Conservation (phyloP, 2,888 invertebrate genomes). For the Dryadula phaetusa region DNA sequence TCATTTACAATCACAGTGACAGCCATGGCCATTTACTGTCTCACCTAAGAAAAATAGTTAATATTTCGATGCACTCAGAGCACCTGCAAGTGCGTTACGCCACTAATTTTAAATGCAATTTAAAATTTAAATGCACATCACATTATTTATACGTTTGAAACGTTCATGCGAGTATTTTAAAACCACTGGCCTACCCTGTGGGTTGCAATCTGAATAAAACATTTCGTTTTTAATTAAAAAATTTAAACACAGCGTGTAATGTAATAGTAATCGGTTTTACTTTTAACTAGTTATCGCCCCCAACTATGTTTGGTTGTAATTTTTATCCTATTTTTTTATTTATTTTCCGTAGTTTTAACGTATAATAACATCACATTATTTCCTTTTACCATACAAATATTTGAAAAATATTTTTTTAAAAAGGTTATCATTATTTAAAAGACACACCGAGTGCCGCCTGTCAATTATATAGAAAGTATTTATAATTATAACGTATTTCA, state of each 20-base stretch:
- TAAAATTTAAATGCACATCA: not conserved
- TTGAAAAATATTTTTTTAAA: no score
- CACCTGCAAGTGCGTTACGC: not conserved
- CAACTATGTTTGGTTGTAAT: not conserved
- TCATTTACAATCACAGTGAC: no score
- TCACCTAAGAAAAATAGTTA: no score
- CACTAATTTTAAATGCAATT: not conserved
- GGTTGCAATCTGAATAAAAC: slow-evolving; percentile 20
- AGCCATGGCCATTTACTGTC: no score
- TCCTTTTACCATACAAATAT: no score
- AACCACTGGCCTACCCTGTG: slow-evolving; percentile 7
- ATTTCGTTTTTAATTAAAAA: slow-evolving; percentile 7
- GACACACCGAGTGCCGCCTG: no score
- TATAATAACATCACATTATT: no score
- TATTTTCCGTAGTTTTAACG: no score
- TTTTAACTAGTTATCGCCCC: not conserved
- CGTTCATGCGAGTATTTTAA: not conserved
- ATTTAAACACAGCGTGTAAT: not conserved
- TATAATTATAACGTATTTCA: no score
- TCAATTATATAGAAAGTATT: no score
- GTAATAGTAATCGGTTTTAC: slow-evolving; percentile 9
- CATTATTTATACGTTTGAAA: not conserved
- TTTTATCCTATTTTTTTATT: not conserved
- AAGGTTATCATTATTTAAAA: no score
- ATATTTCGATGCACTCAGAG: not conserved